Percentiles rank a stretch among this genome's conserved stretches.
Evolutionary conservation across 1,140 invertebrate species (phyloP).

Genomic region (Psilanteris sp.): DNA sequence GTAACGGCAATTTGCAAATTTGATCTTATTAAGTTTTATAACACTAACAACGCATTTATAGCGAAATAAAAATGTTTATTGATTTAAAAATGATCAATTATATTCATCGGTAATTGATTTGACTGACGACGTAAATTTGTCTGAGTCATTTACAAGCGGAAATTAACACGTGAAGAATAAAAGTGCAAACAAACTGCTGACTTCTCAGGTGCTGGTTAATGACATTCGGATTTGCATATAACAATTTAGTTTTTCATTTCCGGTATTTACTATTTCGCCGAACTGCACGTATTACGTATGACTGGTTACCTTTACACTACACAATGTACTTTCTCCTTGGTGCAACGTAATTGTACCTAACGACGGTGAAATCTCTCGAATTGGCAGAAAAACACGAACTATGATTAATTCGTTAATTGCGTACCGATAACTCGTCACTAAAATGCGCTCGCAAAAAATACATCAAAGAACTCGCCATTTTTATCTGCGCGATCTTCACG

Average conservation of each 20-base stretch:
- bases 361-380: slow-evolving; percentile 62
- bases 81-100: too few species aligned
- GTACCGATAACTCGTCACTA: slow-evolving; percentile 44
- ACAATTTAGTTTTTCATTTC: slow-evolving; percentile 54
- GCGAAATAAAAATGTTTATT: too few species aligned
- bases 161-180: too few species aligned
- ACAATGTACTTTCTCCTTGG: slow-evolving; percentile 62
- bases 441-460: slow-evolving; percentile 30
- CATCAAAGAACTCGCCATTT: too few species aligned
- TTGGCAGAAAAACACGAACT: slow-evolving; percentile 49
- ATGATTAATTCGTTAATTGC: slow-evolving; percentile 61
- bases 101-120: too few species aligned
- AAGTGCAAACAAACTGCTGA: too few species aligned
- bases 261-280: slow-evolving; percentile 34
- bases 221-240: slow-evolving; percentile 48
- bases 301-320: slow-evolving; percentile 52
- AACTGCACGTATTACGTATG: slow-evolving; percentile 56
- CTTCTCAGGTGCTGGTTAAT: slow-evolving; percentile 17
- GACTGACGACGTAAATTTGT: too few species aligned
- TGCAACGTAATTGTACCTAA: slow-evolving; percentile 60
- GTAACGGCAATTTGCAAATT: too few species aligned
- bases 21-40: too few species aligned
- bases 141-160: too few species aligned
- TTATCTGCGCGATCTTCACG: too few species aligned
- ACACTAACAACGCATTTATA: too few species aligned